phyloP scores from a whole-genome alignment of 2,888 invertebrate species.

The Brachyopa scutellaris region DNA sequence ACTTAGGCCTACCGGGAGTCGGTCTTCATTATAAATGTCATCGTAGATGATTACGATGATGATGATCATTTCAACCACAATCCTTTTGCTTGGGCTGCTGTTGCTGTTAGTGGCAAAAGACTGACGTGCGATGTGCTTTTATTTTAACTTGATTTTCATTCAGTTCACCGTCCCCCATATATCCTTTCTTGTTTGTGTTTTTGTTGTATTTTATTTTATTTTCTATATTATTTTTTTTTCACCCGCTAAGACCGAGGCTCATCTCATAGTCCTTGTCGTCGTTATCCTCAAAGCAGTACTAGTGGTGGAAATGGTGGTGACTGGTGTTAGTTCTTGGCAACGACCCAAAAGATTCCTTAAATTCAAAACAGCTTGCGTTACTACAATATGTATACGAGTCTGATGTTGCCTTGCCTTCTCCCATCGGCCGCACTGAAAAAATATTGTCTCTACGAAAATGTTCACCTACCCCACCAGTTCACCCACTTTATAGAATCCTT shows the following conservation, averaged over 20 bases:
- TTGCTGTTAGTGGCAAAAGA: conserved; percentile 48
- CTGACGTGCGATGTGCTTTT: conserved; percentile 66
- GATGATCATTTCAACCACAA: conserved; percentile 36
- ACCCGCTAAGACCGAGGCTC: conserved; percentile 21
- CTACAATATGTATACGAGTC: conserved; percentile 60
- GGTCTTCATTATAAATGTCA: conserved; percentile 41
- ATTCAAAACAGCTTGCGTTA: conserved; percentile 72
- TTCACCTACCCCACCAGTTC: not conserved
- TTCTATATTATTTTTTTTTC: not conserved
- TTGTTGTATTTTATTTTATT: not conserved
- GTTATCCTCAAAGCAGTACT: conserved; percentile 1
- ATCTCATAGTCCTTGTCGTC: conserved; percentile 30
- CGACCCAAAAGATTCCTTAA: conserved; percentile 65
- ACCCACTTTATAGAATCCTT: not conserved
- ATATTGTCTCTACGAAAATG: conserved; percentile 20
- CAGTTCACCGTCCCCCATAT: not conserved
- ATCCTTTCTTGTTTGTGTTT: conserved; percentile 16
- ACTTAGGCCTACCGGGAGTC: conserved; percentile 41
- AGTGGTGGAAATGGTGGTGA: not conserved
- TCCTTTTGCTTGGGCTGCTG: conserved; percentile 28
- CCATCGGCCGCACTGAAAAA: not conserved
- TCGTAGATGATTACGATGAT: not conserved
- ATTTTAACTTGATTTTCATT: conserved; percentile 52
- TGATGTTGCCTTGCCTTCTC: conserved; percentile 42
- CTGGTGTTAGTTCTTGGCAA: conserved; percentile 58